A percentile compares a stretch with the other conserved stretches of the same genome.
Evolutionary conservation across 2,113 vertebrate genomes (phyloP).

Genomic region (Fregata magnificens): DNA sequence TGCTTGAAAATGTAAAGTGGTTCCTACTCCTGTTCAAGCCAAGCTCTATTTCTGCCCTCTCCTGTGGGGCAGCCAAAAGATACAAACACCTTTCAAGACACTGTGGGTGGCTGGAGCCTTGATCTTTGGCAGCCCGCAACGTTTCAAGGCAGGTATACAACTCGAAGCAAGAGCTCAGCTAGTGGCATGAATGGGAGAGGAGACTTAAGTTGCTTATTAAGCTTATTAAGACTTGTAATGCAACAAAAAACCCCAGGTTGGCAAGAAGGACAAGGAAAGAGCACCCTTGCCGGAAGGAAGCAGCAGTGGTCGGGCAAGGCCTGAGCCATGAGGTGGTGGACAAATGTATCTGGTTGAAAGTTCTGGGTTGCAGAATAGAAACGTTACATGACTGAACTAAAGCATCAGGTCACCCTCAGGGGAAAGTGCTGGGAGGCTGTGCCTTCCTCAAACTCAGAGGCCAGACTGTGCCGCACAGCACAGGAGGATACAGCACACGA

Average conservation of each 20-base stretch:
- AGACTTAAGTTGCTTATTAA: background rate
- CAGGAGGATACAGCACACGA: background rate
- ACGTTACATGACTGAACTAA: background rate
- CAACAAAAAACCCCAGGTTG: background rate
- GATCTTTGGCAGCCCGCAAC: background rate
- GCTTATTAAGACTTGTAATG: too few relatives aligned
- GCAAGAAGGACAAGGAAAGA: background rate
- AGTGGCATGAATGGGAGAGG: background rate
- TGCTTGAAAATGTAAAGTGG: background rate
- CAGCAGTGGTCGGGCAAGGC: fast-evolving
- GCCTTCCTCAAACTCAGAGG: background rate
- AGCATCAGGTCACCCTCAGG: background rate
- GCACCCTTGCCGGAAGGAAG: background rate
- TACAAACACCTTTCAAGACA: background rate
- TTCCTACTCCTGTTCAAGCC: background rate
- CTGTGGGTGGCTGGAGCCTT: background rate
- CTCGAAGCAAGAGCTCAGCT: background rate
- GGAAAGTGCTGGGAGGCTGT: background rate
- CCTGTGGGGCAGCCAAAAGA: background rate
- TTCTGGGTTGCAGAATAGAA: background rate
- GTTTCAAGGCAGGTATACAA: background rate
- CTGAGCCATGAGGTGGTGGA: background rate
- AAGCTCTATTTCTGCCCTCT: background rate
- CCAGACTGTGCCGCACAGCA: too few relatives aligned
- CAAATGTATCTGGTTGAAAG: background rate